A percentile compares a stretch with the other conserved stretches of the same genome.
phyloP scores from a whole-genome alignment of 2,113 vertebrate genomes.

The Microtus pennsylvanicus region DNA sequence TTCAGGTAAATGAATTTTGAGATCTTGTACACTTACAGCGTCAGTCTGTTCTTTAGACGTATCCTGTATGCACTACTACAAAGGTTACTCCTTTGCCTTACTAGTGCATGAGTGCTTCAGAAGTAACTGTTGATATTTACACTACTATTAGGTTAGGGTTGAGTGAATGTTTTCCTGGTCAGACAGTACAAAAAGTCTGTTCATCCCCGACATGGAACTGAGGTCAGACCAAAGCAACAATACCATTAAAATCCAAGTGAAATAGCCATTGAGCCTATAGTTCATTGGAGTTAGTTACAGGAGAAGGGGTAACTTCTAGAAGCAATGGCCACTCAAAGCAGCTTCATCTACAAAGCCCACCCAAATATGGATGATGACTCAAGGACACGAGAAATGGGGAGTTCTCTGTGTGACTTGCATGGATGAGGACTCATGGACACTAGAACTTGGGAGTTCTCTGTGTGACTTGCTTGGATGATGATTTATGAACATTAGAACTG shows the following conservation, averaged over 20 bases:
- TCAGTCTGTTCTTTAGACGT: not conserved
- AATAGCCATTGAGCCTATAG: not conserved
- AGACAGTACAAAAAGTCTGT: not conserved
- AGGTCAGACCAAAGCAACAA: not conserved
- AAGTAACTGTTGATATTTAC: no score
- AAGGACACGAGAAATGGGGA: no score
- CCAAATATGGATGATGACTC: not conserved
- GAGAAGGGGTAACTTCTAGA: not conserved
- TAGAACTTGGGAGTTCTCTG: no score
- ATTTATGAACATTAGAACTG: not conserved
- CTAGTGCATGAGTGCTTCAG: not conserved
- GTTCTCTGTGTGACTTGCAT: no score
- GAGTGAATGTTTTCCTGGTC: not conserved
- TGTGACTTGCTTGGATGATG: no score
- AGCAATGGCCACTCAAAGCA: not conserved
- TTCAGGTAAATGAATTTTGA: not conserved
- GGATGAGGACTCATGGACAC: not conserved
- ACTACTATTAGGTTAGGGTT: not conserved
- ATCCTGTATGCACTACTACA: not conserved
- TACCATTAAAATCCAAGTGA: not conserved
- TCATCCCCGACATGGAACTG: not conserved
- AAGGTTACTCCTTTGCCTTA: not conserved
- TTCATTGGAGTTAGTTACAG: not conserved
- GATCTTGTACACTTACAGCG: not conserved
- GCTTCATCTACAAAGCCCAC: not conserved